Evolutionary conservation across 1,140 invertebrate genomes (phyloP).

Genomic region (Tribolium castaneum): DNA sequence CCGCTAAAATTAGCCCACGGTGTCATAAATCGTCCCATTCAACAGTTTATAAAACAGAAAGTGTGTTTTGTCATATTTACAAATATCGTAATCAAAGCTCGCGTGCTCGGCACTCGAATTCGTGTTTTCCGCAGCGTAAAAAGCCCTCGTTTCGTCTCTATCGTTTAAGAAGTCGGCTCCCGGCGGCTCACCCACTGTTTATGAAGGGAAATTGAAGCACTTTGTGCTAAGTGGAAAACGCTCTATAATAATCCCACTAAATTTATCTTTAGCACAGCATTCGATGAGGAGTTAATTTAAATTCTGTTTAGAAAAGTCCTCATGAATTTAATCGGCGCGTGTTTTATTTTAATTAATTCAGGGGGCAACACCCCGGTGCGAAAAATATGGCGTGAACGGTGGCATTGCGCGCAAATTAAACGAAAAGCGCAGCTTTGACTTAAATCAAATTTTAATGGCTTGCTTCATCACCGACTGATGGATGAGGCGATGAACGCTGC

Average conservation of each 20-base stretch:
- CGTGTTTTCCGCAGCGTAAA: conserved; percentile 5
- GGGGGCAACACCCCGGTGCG: too few species aligned
- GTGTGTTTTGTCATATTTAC: conserved; percentile 52
- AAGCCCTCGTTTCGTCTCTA: conserved; percentile 30
- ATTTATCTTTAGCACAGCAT: conserved; percentile 59
- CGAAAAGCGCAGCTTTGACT: background rate
- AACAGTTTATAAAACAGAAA: conserved; percentile 46
- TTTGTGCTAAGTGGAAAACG: conserved; percentile 61
- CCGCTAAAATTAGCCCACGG: too few species aligned
- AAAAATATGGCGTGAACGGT: conserved; percentile 2
- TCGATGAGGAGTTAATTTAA: conserved; percentile 57
- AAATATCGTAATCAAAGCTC: conserved; percentile 44
- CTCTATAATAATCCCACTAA: conserved; percentile 61
- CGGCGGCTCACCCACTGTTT: conserved; percentile 56
- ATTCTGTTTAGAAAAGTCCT: conserved; percentile 56
- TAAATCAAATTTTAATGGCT: conserved; percentile 11
- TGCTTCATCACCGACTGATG: background rate
- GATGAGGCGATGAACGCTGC: background rate
- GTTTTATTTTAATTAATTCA: conserved; percentile 57
- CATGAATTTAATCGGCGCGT: conserved; percentile 56
- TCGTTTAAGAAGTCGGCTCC: conserved; percentile 37
- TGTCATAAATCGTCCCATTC: background rate
- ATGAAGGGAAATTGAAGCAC: conserved; percentile 61
- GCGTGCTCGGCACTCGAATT: conserved; percentile 22
- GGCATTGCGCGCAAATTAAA: background rate